Percentiles rank a stretch among this genome's conserved stretches.
Evolutionary conservation across 1,140 invertebrate species (phyloP).

Genomic region (Dendroctonus valens): DNA sequence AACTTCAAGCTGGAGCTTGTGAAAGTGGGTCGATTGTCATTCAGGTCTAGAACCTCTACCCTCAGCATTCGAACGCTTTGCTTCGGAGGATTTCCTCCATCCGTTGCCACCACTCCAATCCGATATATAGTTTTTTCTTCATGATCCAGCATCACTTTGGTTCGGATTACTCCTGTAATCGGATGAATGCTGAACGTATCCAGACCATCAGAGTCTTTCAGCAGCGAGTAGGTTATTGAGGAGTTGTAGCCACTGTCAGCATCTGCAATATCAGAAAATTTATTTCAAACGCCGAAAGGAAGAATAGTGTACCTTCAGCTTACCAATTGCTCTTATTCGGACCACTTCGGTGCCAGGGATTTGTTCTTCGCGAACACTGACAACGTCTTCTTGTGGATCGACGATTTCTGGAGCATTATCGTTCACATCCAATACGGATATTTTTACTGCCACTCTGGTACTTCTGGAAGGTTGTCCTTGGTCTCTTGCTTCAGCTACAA

Average conservation of each 20-base stretch:
- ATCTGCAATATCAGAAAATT: conserved; percentile 53
- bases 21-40: conserved; percentile 88
- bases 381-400: conserved; percentile 81
- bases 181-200: conserved; percentile 84
- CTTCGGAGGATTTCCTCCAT: conserved; percentile 77
- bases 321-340: conserved; percentile 68
- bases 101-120: conserved; percentile 81
- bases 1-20: conserved; percentile 86
- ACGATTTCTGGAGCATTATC: conserved; percentile 88
- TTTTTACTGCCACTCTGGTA: conserved; percentile 68
- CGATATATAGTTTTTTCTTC: conserved; percentile 85
- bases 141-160: conserved; percentile 83
- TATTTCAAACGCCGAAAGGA: not conserved
- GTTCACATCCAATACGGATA: conserved; percentile 81
- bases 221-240: conserved; percentile 81
- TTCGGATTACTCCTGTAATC: conserved; percentile 82
- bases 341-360: conserved; percentile 78
- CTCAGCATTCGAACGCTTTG: conserved; percentile 77
- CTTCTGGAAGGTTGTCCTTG: conserved; percentile 75
- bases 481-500: conserved; percentile 83
- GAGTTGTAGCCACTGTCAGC: conserved; percentile 85
- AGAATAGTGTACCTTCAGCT: not conserved
- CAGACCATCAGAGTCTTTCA: conserved; percentile 81
- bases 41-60: conserved; percentile 86
- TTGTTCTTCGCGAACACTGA: conserved; percentile 85